Evolutionary conservation across 2,888 invertebrate species (phyloP), one percentile per base, ranked within the genome.

Genomic region (Cybosia mesomella): DNA sequence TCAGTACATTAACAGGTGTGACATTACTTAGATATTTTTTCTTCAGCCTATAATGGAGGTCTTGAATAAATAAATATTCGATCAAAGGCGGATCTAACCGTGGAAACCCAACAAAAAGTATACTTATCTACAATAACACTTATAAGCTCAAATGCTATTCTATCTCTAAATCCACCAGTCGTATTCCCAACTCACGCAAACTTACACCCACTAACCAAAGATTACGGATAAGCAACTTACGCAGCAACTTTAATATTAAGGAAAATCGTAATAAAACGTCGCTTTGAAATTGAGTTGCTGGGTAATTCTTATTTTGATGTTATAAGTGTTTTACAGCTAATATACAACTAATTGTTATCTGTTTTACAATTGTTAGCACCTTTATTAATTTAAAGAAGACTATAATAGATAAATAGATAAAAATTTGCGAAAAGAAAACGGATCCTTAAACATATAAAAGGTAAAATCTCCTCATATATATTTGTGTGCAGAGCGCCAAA

Each of bases 181-280:
- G 72, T 79, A 75, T 78, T 81, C 57, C 57, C 36, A 43, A 58
- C 34, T 34, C 22, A 66, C 58, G 57, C 53, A 81, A 71, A 76
- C 79, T 79, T 75, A 66, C 81, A 73, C 68, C 70, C 72, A 75
- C 81, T 80, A 75, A 74, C 75, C 55, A 72, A 73, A 77, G 77
- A 80, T 79, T 77, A 80, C 68, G 69, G 70, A 79, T 75, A 75
- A 73, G 71, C 73, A 80, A 76, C 76, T 80, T 76, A 71, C 68
- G 66, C 34, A 68, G 53, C 71, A 79, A 79, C 75, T 79, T 80
- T 81, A 75, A 79, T 80, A 78, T 79, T 68, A 75, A 67, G 71
- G 73, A 76, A 82, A 77, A 81, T 79, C 81, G 80, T 83, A 82
- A 79, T 77, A 83, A 78, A 86, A 81, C 74, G 78, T 76, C 74